phyloP scores from a whole-genome alignment of 2,888 invertebrate genomes.

The Lepidocyrtoides sp. region DNA sequence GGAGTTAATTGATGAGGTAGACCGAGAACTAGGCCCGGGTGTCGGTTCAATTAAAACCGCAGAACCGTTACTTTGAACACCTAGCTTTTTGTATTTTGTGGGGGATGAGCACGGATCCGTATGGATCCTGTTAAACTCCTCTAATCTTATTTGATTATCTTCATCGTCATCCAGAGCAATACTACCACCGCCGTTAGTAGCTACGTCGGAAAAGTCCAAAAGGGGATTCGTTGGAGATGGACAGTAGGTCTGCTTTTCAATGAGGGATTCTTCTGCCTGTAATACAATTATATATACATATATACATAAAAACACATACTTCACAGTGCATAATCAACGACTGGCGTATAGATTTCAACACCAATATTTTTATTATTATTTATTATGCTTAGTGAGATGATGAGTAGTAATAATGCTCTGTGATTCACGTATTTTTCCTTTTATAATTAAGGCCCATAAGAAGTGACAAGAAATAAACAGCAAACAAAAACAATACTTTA shows the following conservation, averaged over 20 bases:
- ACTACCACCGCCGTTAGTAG: background rate
- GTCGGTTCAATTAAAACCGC: constrained; percentile 58
- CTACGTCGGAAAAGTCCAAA: constrained; percentile 53
- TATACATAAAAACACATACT: background rate
- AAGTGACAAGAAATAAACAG: background rate
- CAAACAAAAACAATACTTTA: background rate
- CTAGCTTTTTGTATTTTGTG: constrained; percentile 77
- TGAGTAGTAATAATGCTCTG: background rate
- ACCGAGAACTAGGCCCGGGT: constrained; percentile 64
- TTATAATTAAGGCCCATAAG: background rate
- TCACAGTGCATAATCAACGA: background rate
- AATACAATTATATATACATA: constrained; percentile 40
- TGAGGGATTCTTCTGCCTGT: constrained; percentile 80
- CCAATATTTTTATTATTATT: too few relatives aligned
- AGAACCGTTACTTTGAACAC: constrained; percentile 74
- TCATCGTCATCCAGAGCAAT: constrained; percentile 27
- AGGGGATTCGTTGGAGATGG: constrained; percentile 82
- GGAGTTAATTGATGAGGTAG: constrained; percentile 32
- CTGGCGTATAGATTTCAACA: too few relatives aligned
- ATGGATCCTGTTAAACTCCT: constrained; percentile 47
- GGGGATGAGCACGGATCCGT: constrained; percentile 56
- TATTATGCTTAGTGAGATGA: background rate
- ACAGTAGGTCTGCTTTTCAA: constrained; percentile 76
- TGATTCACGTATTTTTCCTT: constrained; percentile 46
- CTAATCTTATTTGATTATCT: constrained; percentile 36